phyloP scores from a whole-genome alignment of 2,797 vertebrate species.

The Cuculus canorus region DNA sequence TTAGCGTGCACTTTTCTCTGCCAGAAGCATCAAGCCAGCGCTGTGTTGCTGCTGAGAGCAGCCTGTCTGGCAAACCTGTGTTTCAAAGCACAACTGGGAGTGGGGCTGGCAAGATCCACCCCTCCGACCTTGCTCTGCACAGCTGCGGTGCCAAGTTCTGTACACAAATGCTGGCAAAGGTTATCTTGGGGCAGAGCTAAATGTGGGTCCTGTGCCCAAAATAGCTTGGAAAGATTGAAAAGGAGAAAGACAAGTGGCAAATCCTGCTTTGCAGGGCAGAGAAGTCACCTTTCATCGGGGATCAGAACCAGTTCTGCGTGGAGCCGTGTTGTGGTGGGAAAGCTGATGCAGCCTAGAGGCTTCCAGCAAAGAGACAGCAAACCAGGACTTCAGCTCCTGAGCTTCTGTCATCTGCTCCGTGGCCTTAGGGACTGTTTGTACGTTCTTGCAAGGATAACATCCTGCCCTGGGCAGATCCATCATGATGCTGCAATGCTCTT shows the following conservation, averaged over 20 bases:
- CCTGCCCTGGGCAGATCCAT: background rate
- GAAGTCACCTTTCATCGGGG: background rate
- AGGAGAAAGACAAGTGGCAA: background rate
- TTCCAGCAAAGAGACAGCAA: background rate
- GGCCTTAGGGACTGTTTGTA: background rate
- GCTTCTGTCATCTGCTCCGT: background rate
- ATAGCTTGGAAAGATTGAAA: conserved; percentile 29
- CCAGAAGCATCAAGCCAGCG: background rate
- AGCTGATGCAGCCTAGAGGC: background rate
- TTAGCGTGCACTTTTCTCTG: background rate
- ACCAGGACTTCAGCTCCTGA: background rate
- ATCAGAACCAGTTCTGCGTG: background rate
- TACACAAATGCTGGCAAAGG: background rate
- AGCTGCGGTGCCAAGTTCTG: background rate
- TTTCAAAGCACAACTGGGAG: rapidly evolving
- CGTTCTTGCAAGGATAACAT: background rate
- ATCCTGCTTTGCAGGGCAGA: background rate
- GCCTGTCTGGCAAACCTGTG: background rate
- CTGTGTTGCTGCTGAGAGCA: rapidly evolving
- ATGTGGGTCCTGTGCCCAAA: background rate
- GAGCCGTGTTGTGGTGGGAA: rapidly evolving
- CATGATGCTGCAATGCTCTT: background rate
- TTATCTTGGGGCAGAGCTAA: conserved; percentile 50
- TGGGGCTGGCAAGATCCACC: background rate
- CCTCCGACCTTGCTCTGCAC: background rate